Conservation (phyloP, 2,888 invertebrate genomes). For the Metallyticus violacea region DNA sequence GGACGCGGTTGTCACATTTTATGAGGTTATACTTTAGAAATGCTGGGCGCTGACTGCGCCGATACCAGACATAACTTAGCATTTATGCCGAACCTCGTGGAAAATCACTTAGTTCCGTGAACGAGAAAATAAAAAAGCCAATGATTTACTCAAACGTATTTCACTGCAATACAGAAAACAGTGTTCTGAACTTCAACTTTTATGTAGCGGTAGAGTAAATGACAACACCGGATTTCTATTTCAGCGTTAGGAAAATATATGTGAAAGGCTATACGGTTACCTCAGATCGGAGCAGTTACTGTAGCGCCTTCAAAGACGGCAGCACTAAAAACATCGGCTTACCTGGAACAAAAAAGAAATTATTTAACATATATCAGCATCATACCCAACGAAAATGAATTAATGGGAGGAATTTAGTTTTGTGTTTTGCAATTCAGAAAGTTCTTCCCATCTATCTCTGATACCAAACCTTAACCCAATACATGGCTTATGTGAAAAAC, state of each 20-base stretch:
- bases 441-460: no score
- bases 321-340: not conserved
- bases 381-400: no score
- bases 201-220: not conserved
- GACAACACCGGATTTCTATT: not conserved
- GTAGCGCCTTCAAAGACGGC: not conserved
- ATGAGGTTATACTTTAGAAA: no score
- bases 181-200: not conserved
- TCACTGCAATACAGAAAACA: not conserved
- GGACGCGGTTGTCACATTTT: no score
- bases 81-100: not conserved
- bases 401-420: no score
- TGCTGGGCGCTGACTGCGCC: no score
- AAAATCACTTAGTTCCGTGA: not conserved
- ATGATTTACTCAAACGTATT: not conserved
- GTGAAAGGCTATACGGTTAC: not conserved
- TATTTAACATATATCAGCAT: no score
- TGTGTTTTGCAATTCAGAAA: no score
- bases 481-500: no score
- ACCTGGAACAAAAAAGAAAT: not conserved
- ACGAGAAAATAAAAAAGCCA: not conserved
- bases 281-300: not conserved
- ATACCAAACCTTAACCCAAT: no score
- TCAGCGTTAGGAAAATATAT: not conserved
- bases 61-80: not conserved